These are phyloP conservation scores for Plebejus anna DNA, from an alignment of 2,888 invertebrate genomes.

Conservation along the genomic window DNA sequence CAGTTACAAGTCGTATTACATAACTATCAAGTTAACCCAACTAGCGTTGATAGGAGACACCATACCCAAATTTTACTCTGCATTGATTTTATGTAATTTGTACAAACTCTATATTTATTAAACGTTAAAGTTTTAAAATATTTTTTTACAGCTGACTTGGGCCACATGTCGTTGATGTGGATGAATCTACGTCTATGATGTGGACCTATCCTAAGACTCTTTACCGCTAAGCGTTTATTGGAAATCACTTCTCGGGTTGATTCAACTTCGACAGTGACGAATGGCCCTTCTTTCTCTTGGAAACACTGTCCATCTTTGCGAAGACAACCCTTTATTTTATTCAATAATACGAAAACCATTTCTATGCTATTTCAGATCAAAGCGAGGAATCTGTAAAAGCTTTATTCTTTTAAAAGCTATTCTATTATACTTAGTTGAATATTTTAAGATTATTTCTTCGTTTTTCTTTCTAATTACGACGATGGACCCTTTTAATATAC, in stretches of 20 bases:
- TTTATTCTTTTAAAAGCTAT: neutral
- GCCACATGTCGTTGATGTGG: no score
- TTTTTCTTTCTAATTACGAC: no score
- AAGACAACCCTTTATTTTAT: slow-evolving; percentile 20
- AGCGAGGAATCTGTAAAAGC: neutral
- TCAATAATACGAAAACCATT: slow-evolving; percentile 14
- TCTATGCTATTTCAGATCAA: slow-evolving; percentile 1
- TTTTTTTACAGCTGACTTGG: no score
- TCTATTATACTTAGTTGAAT: neutral
- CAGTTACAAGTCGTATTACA: no score
- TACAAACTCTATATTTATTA: no score
- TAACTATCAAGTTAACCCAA: no score
- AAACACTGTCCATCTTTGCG: slow-evolving; percentile 27
- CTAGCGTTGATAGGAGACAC: no score
- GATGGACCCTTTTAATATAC: no score
- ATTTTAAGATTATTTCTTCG: neutral
- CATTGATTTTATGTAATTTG: no score
- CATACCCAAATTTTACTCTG: no score
- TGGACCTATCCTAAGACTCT: slow-evolving; percentile 44
- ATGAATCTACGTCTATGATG: neutral
- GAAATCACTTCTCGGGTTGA: slow-evolving; percentile 56
- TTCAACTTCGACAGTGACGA: slow-evolving; percentile 59
- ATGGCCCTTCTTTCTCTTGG: slow-evolving; percentile 50
- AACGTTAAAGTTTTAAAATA: no score
- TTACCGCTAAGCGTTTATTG: slow-evolving; percentile 48